phyloP scores from a whole-genome alignment of 2,888 invertebrate species.

The Galeopsomyia nigrocyanea region DNA sequence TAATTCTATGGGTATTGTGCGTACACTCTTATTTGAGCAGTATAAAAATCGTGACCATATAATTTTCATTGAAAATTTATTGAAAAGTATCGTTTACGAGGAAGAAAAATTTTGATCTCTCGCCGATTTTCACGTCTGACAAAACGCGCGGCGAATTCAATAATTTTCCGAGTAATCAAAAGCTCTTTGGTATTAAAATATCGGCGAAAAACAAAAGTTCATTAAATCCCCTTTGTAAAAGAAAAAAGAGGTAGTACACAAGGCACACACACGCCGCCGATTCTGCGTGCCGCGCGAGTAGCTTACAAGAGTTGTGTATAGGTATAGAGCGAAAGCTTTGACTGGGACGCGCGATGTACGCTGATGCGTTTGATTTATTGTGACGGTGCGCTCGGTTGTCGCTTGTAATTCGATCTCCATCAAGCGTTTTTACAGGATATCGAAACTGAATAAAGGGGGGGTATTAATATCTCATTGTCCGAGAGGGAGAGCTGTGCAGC shows the following conservation, averaged over 20 bases:
- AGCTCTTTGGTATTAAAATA: slow-evolving; percentile 14
- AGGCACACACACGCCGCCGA: not conserved
- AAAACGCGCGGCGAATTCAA: too few species aligned
- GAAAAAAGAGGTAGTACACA: slow-evolving; percentile 5
- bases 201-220: slow-evolving; percentile 22
- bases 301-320: too few species aligned
- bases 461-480: slow-evolving; percentile 65
- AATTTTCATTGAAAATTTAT: too few species aligned
- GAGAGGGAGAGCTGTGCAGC: not conserved
- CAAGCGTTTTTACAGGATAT: slow-evolving; percentile 66
- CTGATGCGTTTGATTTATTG: slow-evolving; percentile 59
- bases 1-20: too few species aligned
- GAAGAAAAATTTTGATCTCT: too few species aligned
- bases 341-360: slow-evolving; percentile 31
- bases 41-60: too few species aligned
- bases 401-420: slow-evolving; percentile 64
- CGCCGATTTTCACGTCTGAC: too few species aligned
- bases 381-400: slow-evolving; percentile 57
- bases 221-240: slow-evolving; percentile 31
- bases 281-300: slow-evolving; percentile 1
- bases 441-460: slow-evolving; percentile 63
- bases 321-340: not conserved
- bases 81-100: too few species aligned
- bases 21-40: too few species aligned
- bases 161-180: too few species aligned